Base-by-base conservation (phyloP, 2,797 vertebrate genomes). In the Enteromius afrohamiltoni region DNA sequence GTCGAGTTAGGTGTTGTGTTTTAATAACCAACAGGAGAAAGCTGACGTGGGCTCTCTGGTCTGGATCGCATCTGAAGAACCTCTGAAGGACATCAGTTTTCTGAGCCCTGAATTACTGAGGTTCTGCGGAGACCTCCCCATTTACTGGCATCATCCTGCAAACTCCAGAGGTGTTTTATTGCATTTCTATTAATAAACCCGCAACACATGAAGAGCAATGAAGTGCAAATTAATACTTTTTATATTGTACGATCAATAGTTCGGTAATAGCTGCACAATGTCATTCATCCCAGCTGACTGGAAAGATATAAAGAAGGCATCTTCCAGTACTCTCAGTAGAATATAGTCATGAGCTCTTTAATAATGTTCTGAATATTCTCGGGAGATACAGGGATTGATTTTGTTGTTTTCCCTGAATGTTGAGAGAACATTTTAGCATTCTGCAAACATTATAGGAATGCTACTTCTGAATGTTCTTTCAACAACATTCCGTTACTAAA, bases 71-170 rank as follows among this genome's bases (percentile, higher is more conserved):
- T 93, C 94, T 67, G 95, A 96, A 1, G 93, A 96, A 83, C 95
- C 97, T 0, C 90, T 98, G 88, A 96, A 96, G 91, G 96, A 96
- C 91, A 95, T 89, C 87, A 92, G 93, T 73, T 97, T 99, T 90
- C 90, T 99, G 91, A 97, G 96, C 90, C 69, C 93, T 74, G 97
- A 94, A 91, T 96, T 99, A 83, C 91, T 96, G 90, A 92, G 94
- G 90, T 95, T 97, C 83, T 99, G 97, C 3, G 86, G 91, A 3
- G 90, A 96, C 85, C 95, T 96, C 88, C 97, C 96, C 6, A 95
- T 99, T 91, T 96, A 95, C 93, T 98, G 97, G 97, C 96, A 98
- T 87, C 95, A 93, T 85, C 96, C 95, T 19, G 92, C 93, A 1
- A 92, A 94, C 85, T 92, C 93, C 51, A 96, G 96, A 96, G 97